Evolutionary conservation across 2,113 vertebrate genomes (phyloP).

Genomic region (Sinocyclocheilus maitianheensis): DNA sequence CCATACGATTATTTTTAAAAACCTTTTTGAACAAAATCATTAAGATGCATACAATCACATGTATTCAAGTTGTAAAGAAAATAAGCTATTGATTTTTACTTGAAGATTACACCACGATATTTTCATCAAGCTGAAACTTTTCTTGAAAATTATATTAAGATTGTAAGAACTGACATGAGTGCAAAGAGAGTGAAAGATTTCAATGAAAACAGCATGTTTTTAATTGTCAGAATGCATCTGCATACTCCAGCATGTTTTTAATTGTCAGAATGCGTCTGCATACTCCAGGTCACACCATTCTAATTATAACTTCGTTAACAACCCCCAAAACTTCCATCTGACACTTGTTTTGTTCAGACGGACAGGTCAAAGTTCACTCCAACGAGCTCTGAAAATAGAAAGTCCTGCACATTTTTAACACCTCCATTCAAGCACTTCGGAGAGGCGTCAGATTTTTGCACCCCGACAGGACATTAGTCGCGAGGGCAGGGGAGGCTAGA

Average conservation of each 20-base stretch:
- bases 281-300: background rate
- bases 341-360: constrained; percentile 24
- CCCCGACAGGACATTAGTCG: constrained; percentile 56
- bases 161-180: background rate
- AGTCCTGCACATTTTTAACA: constrained; percentile 53
- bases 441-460: constrained; percentile 32
- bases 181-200: background rate
- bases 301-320: background rate
- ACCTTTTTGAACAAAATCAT: background rate
- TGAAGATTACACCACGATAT: background rate
- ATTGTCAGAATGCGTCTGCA: background rate
- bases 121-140: background rate
- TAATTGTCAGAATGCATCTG: background rate
- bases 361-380: constrained; percentile 24
- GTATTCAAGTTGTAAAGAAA: background rate
- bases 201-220: background rate
- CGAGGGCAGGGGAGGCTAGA: constrained; percentile 48
- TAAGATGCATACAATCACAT: background rate
- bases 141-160: background rate
- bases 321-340: background rate
- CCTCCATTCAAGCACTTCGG: constrained; percentile 30
- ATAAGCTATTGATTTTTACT: background rate
- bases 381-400: constrained; percentile 38
- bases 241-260: background rate
- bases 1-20: background rate